Evolutionary conservation across 2,888 invertebrate species (phyloP).

Genomic region (Micoletzkya japonica): DNA sequence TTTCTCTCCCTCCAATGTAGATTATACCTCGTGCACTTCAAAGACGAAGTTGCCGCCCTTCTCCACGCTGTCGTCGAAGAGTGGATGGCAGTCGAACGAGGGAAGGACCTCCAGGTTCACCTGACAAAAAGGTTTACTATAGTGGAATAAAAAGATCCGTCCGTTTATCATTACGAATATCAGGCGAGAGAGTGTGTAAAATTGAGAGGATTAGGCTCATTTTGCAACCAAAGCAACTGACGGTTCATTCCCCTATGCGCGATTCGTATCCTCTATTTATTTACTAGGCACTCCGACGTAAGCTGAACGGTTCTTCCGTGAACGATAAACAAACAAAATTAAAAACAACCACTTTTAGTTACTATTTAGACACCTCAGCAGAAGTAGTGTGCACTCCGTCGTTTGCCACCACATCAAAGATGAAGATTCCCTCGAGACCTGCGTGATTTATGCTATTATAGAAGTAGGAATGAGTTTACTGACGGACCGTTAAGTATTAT

Average conservation of each 20-base stretch:
- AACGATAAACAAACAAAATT: neutral
- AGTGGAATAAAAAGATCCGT: no score
- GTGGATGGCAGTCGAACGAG: conserved; percentile 18
- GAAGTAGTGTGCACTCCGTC: conserved; percentile 1
- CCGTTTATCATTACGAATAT: no score
- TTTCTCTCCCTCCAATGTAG: neutral
- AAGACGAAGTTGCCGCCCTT: conserved; percentile 18
- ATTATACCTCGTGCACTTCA: conserved; percentile 15
- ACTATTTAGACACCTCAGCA: conserved; percentile 14
- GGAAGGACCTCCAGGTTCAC: conserved; percentile 10
- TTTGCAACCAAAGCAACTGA: no score
- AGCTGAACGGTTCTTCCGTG: no score
- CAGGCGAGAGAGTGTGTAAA: no score
- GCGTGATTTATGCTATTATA: neutral
- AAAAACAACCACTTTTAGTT: neutral
- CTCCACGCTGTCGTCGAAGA: neutral
- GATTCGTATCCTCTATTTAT: no score
- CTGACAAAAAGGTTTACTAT: neutral
- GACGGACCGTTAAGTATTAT: no score
- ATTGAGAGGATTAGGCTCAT: no score
- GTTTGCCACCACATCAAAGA: conserved; percentile 22
- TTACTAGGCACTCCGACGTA: no score
- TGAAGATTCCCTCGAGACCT: conserved; percentile 16
- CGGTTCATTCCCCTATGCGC: neutral
- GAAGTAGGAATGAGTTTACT: neutral